Base-by-base conservation (phyloP, 2,888 invertebrate genomes). In the Eledone cirrhosa region DNA sequence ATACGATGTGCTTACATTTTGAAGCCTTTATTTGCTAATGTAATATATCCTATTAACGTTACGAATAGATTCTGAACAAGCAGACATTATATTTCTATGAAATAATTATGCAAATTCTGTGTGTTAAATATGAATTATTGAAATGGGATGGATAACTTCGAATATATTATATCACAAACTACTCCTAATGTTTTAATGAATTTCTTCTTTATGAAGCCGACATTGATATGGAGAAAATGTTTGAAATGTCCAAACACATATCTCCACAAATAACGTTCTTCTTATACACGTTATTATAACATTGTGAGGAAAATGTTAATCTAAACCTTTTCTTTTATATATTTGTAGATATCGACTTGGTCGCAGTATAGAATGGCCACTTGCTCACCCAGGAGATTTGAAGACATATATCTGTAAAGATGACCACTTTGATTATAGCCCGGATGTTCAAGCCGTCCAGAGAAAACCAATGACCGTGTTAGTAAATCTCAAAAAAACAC, bases 321-420 rank as follows among this genome's bases (percentile, higher is more conserved):
- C n/a, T n/a, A n/a, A n/a, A n/a, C n/a, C n/a, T n/a, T 63, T 22
- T 19, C 0, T 31, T 16, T 69, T 31, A 22, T 19, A 31, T 7
- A 31, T 72, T 33, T 72, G 1, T 41, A 72, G 76, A 47, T 87
- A 85, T 79, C 81, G 87, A n/a, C 75, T 87, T 41, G 85, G 87
- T 2, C 82, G 83, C 78, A 81, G 87, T 14, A 80, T 86, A 19
- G 82, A 84, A 13, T 88, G 87, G 88, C 88, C 88, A 1, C 78
- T 86, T 31, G 82, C 80, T n/a, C 82, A 82, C 48, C 74, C 79
- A 48, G 80, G 82, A 0, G 80, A 82, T 65, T 80, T 83, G 67
- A 86, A 85, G 75, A 78, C 80, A 11, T 80, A 82, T 27, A 85
- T 87, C 5, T 87, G 87, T 67, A 78, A 81, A 33, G 78, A 82